Base-by-base conservation (phyloP, 2,797 vertebrate genomes). In the Semotilus atromaculatus region DNA sequence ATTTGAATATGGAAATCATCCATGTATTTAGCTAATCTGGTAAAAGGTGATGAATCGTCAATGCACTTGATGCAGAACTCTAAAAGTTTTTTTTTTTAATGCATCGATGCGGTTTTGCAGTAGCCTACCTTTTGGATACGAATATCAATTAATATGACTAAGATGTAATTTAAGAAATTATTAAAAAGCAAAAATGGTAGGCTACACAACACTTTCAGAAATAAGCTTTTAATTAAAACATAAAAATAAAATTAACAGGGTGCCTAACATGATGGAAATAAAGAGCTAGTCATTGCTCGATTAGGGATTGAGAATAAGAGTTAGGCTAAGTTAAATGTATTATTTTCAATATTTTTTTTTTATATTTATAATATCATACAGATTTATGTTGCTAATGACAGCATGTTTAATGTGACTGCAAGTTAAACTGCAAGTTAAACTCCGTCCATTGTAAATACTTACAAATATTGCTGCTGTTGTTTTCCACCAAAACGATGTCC, bases 1-100 rank as follows among this genome's bases (percentile, higher is more conserved):
- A n/a, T 84, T 82, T 81, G 82, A 81, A 62, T 77, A 19, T 84
- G 81, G 91, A 91, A 93, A 91, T 90, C 79, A 84, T 80, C 79
- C 64, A 64, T 81, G 88, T 62, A 80, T 89, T 82, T 89, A 62
- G 87, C 90, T 55, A 74, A 83, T 80, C 68, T 74, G 64, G 43
- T 75, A 38, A 83, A 75, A 75, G 38, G 19, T 14, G 40, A 80
- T 43, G 48, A 72, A 72, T 84, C 64, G 23, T 55, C 18, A 83
- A 77, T 92, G 87, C 90, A 80, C 91, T 90, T 90, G 66, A 53
- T 72, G 43, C 38, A 68, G 29, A 67, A 26, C 23, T 53, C 64
- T 80, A 67, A 67, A 68, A 4, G 2, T 26, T 48, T 1, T 13
- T 7, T 55, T 78, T 31, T 23, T 45, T 4, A 45, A 67, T n/a